Base-by-base conservation (phyloP, 2,797 vertebrate species). In the Erithacus rubecula region DNA sequence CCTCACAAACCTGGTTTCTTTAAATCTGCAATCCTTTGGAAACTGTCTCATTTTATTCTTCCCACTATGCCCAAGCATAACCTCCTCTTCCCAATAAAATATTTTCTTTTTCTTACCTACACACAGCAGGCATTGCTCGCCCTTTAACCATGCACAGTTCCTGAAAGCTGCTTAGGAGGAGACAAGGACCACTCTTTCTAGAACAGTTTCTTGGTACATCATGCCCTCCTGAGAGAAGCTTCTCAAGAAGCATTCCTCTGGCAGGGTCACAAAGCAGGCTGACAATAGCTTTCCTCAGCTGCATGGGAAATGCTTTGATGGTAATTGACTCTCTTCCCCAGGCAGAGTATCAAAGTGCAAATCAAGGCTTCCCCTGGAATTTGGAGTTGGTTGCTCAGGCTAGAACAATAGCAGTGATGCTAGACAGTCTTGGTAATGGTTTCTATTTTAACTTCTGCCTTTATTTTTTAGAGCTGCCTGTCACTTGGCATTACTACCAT, bases 361-460 rank as follows among this genome's bases (percentile, higher is more conserved):
- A 92, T 60, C 85, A 65, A 59, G 69, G 81, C 59, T 80, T 84
- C 67, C 80, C 80, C 49, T 56, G 75, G 52, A 94, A 91, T 89
- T 24, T 53, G 59, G 87, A 95, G 87, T 83, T 94, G 87, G 87
- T 79, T 86, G 90, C 21, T 19, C 4, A 34, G 89, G 47, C 81
- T 91, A 89, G 90, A 93, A 94, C 89, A 93, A 91, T 55, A 89
- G 87, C 3, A 12, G 67, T 17, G 62, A 89, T 90, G 87, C 76
- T 62, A 78, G 83, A 84, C 62, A 92, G 77, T 65, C 87, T 70
- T 88, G 60, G 70, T 86, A 93, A 69, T 82, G 67, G 81, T 67
- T 94, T 75, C 83, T 90, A 81, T 86, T 96, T 94, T 93, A 95
- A 95, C 71, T 93, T 89, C 85, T 89, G 71, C 36, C 60, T 95